Percentiles rank a stretch among this genome's conserved stretches.
Conservation (phyloP, 2,888 invertebrate genomes). For the Meloe dianella region DNA sequence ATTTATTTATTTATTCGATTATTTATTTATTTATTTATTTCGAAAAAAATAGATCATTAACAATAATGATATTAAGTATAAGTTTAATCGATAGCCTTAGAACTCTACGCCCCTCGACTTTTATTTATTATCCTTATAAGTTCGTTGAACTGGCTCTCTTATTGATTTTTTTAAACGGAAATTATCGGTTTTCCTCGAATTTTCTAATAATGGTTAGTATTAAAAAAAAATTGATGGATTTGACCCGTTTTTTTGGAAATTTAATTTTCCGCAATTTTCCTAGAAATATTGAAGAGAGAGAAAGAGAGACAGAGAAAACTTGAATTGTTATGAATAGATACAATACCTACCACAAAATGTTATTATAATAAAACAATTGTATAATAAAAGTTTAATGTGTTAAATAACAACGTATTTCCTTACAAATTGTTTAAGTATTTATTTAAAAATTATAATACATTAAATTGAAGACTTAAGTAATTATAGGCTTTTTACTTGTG, state of each 20-base stretch:
- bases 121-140: slow-evolving; percentile 6
- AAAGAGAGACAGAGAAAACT: too few relatives aligned
- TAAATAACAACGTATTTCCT: not conserved
- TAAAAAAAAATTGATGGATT: too few relatives aligned
- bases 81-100: not conserved
- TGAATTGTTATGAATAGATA: too few relatives aligned
- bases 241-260: too few relatives aligned
- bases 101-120: slow-evolving; percentile 12
- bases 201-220: not conserved
- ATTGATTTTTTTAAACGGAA: not conserved
- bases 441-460: too few relatives aligned
- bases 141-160: not conserved
- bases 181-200: not conserved
- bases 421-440: not conserved
- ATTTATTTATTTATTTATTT: slow-evolving; percentile 12
- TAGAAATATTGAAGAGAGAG: not conserved
- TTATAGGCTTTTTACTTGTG: not conserved
- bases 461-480: too few relatives aligned
- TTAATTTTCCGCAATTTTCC: not conserved
- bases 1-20: slow-evolving; percentile 8
- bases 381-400: not conserved
- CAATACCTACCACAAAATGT: too few relatives aligned
- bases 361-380: not conserved
- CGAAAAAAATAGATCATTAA: too few relatives aligned
- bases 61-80: not conserved